These are phyloP conservation scores for Phymatocera aterrima DNA, from an alignment of 2,888 invertebrate genomes.

Conservation along the genomic window DNA sequence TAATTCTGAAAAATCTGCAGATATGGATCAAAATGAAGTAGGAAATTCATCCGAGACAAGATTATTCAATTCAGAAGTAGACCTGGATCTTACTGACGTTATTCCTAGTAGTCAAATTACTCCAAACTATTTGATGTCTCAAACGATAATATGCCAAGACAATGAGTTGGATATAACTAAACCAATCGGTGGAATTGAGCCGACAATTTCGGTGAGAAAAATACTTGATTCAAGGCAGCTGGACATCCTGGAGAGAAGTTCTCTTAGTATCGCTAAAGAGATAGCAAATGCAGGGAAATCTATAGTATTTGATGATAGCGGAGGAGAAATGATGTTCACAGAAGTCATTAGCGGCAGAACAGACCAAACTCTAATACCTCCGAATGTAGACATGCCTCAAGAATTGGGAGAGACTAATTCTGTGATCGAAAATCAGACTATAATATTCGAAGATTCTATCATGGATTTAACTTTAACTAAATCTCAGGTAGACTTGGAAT, in stretches of 20 bases:
- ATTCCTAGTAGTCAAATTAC: not conserved
- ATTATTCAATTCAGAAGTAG: not conserved
- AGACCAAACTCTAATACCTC: not conserved
- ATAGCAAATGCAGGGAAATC: not conserved
- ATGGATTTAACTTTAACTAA: conserved; percentile 34
- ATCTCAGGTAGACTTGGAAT: not conserved
- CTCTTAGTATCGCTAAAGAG: not conserved
- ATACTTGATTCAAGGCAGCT: not conserved
- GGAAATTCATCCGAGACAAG: not conserved
- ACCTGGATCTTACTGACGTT: conserved; percentile 18
- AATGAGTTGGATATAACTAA: conserved; percentile 19
- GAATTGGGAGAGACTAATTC: not conserved
- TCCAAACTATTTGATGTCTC: not conserved
- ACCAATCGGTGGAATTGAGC: conserved; percentile 17
- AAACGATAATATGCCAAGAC: conserved; percentile 8
- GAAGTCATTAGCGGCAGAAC: not conserved
- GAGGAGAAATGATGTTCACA: conserved; percentile 8
- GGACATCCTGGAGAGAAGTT: not conserved
- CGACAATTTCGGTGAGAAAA: not conserved
- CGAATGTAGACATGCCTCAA: not conserved
- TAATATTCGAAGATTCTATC: conserved; percentile 26
- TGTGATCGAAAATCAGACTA: conserved; percentile 18
- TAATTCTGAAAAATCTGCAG: not conserved
- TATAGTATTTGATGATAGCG: not conserved
- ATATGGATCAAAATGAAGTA: not conserved